Base-by-base conservation (phyloP, 2,888 invertebrate species). In the Chloroclystis v-ata region DNA sequence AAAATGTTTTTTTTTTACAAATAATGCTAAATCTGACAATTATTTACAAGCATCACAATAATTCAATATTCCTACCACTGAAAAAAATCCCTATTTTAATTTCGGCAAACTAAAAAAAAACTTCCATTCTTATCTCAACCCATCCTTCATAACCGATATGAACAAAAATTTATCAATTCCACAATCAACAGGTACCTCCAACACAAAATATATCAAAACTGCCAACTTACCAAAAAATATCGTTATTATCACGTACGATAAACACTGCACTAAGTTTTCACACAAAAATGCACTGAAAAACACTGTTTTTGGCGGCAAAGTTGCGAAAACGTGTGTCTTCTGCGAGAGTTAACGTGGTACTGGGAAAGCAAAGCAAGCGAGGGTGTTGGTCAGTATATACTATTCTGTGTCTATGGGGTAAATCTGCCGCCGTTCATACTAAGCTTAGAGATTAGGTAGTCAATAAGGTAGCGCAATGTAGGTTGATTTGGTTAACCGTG, bases 181-280 rank as follows among this genome's bases (percentile, higher is more conserved):
- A 16, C 32, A 32, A 10, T 24, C 35, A 35, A 35, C 35, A 35
- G 35, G 35, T 35, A n/a, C n/a, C 10, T 4, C 1, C 20, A 35
- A 10, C 11, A 35, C 1, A 8, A 7, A 7, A 11, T 10, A 35
- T 7, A 11, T 1, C 7, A 7, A 2, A 7, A 20, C 1, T 0
- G 2, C 5, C 9, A 26, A 50, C 50, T 50, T 47, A 50, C 50
- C 50, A 30, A 14, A 6, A 28, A 33, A 12, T 0, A 20, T 10
- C 1, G 7, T 4, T 24, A 20, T 6, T 3, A 10, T 35, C 10
- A 20, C 14, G 11, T 11, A 20, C 7, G 20, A 10, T 40, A 35
- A 40, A 32, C 43, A 50, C 26, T 39, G 28, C 9, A 40, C 50
- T 28, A 42, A 39, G 35, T 50, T 50, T 50, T 46, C 46, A 46